phyloP scores from a whole-genome alignment of 2,888 invertebrate species.

The Luperina testacea region DNA sequence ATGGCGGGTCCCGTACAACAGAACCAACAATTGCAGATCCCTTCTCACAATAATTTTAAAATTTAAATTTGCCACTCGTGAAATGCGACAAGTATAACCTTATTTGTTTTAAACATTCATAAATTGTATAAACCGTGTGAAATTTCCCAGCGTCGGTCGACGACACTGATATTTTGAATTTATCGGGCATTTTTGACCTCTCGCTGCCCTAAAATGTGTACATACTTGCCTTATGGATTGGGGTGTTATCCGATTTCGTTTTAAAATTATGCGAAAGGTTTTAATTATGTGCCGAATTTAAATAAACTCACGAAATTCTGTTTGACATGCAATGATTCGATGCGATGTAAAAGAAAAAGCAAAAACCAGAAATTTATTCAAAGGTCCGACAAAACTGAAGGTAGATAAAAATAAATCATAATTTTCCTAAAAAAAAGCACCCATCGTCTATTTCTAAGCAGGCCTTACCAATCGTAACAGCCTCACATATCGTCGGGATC shows the following conservation, averaged over 20 bases:
- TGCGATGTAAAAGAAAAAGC: not conserved
- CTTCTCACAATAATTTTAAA: constrained; percentile 69
- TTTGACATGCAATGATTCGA: not conserved
- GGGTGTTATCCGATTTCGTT: constrained; percentile 40
- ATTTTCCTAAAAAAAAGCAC: not conserved
- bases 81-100: constrained; percentile 70
- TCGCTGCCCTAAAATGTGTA: constrained; percentile 32
- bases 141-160: constrained; percentile 59
- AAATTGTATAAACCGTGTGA: constrained; percentile 77
- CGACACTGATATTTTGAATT: constrained; percentile 63
- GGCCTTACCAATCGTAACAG: constrained; percentile 30
- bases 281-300: constrained; percentile 20
- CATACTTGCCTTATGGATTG: constrained; percentile 24
- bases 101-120: constrained; percentile 78
- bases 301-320: constrained; percentile 17
- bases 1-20: constrained; percentile 41
- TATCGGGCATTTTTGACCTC: constrained; percentile 64
- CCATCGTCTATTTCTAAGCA: constrained; percentile 37
- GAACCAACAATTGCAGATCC: constrained; percentile 25
- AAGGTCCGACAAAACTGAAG: not conserved
- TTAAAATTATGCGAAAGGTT: constrained; percentile 41
- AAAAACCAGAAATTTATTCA: not conserved
- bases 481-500: constrained; percentile 60
- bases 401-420: not conserved
- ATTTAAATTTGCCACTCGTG: constrained; percentile 71